phyloP scores from a whole-genome alignment of 1,140 invertebrate species.

The Leptonema lineaticorne region DNA sequence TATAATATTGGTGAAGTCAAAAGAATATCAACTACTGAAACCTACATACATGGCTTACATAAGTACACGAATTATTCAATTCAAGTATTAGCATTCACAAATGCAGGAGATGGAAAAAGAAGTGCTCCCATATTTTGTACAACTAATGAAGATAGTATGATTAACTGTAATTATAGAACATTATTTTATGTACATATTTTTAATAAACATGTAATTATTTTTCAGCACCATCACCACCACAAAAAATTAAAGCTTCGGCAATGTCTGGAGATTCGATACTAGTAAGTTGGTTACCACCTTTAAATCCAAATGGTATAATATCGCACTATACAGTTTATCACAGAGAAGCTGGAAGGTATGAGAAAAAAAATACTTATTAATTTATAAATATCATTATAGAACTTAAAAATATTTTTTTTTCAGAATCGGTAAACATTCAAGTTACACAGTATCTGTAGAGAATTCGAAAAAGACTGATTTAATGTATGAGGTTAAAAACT shows the following conservation, averaged over 20 bases:
- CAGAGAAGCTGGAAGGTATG: conserved; percentile 65
- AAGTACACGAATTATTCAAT: conserved; percentile 77
- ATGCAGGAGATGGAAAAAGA: conserved; percentile 72
- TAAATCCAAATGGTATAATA: conserved; percentile 71
- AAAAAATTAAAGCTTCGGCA: conserved; percentile 71
- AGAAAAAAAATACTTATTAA: neutral
- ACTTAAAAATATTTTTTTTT: conserved; percentile 30
- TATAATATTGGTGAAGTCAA: conserved; percentile 68
- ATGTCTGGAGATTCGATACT: conserved; percentile 69
- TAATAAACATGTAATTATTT: conserved; percentile 4
- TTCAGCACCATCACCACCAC: conserved; percentile 77
- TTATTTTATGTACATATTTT: neutral
- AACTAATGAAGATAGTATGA: conserved; percentile 71
- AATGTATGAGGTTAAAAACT: conserved; percentile 62
- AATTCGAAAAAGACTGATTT: conserved; percentile 51
- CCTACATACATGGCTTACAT: conserved; percentile 67
- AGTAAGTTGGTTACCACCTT: conserved; percentile 75
- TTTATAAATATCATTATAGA: neutral
- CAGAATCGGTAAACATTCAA: conserved; percentile 54
- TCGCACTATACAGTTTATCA: conserved; percentile 76
- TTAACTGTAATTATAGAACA: neutral
- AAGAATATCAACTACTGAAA: conserved; percentile 75
- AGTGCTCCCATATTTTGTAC: conserved; percentile 69
- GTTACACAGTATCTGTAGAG: conserved; percentile 51
- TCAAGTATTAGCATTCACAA: conserved; percentile 76